Percentiles rank a stretch among this genome's conserved stretches.
These are phyloP conservation scores for Procambarus virginalis DNA, from an alignment of 1,140 invertebrate species.

Conservation along the genomic window DNA sequence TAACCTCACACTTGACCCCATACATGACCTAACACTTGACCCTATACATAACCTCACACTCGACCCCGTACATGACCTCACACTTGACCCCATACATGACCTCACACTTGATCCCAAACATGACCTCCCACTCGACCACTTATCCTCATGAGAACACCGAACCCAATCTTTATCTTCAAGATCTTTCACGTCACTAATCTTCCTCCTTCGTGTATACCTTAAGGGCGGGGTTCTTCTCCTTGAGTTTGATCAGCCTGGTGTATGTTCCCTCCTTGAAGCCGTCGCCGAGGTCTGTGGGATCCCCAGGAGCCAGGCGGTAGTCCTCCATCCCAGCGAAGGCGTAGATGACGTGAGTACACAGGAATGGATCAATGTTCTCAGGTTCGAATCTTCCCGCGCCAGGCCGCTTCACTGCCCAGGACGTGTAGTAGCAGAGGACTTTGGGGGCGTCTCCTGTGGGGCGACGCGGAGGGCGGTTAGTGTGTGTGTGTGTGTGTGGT, in stretches of 20 bases:
- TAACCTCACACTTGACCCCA: no score
- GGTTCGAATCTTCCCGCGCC: slow-evolving; percentile 89
- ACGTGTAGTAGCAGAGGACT: slow-evolving; percentile 94
- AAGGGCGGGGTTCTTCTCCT: slow-evolving; percentile 91
- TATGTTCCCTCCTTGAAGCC: slow-evolving; percentile 82
- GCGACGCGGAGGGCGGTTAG: neutral
- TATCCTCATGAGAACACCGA: no score
- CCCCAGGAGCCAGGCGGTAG: slow-evolving; percentile 82
- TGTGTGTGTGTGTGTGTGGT: neutral
- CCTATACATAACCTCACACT: no score
- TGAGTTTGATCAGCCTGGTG: slow-evolving; percentile 85
- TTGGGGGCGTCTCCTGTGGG: slow-evolving; percentile 76
- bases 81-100: no score
- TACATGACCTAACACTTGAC: no score
- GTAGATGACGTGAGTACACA: slow-evolving; percentile 95
- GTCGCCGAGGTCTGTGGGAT: slow-evolving; percentile 81
- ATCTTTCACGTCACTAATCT: neutral
- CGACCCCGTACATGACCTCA: no score
- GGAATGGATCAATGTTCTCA: slow-evolving; percentile 87
- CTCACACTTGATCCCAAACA: no score
- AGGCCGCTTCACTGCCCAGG: slow-evolving; percentile 93
- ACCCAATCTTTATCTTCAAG: no score
- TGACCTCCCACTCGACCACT: no score
- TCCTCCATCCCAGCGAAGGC: slow-evolving; percentile 85
- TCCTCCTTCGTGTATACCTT: slow-evolving; percentile 78